Percentiles rank a stretch among this genome's conserved stretches.
phyloP scores from a whole-genome alignment of 2,113 vertebrate genomes.

The Dascyllus trimaculatus region DNA sequence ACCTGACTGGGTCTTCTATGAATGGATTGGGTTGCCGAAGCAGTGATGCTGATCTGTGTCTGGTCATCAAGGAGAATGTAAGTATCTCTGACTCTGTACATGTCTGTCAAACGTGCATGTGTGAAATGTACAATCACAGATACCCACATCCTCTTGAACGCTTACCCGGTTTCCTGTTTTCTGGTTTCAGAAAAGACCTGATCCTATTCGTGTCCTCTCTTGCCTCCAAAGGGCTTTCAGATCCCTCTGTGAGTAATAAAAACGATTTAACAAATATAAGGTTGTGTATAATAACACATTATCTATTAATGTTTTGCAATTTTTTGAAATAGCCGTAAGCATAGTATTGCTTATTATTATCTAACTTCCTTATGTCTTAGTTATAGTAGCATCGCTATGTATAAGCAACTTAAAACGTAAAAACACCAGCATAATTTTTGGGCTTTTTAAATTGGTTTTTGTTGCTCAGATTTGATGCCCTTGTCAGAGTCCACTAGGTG shows the following conservation, averaged over 20 bases:
- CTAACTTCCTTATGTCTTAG: background rate
- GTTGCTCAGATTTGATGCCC: background rate
- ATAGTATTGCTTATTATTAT: background rate
- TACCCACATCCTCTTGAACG: background rate
- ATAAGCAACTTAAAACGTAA: background rate
- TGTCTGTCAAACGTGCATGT: slow-evolving; percentile 4
- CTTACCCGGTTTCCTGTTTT: slow-evolving; percentile 1
- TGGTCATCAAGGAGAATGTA: slow-evolving; percentile 90
- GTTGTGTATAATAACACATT: too few species aligned
- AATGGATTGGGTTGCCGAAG: slow-evolving; percentile 93
- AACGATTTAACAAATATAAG: too few species aligned
- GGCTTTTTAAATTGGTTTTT: background rate
- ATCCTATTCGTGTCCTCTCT: slow-evolving; percentile 90
- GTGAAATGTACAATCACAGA: background rate
- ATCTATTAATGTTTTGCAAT: background rate
- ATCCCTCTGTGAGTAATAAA: slow-evolving; percentile 90
- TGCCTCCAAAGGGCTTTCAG: slow-evolving; percentile 89
- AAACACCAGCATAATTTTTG: background rate
- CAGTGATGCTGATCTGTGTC: slow-evolving; percentile 96
- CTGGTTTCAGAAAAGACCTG: slow-evolving; percentile 87
- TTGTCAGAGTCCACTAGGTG: slow-evolving; percentile 54
- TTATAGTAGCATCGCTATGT: too few species aligned
- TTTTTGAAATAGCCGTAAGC: background rate
- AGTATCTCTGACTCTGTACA: slow-evolving; percentile 66
- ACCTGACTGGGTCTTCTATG: slow-evolving; percentile 94